Evolutionary conservation across 2,888 invertebrate genomes (phyloP).

Genomic region (Branchellion lobata): DNA sequence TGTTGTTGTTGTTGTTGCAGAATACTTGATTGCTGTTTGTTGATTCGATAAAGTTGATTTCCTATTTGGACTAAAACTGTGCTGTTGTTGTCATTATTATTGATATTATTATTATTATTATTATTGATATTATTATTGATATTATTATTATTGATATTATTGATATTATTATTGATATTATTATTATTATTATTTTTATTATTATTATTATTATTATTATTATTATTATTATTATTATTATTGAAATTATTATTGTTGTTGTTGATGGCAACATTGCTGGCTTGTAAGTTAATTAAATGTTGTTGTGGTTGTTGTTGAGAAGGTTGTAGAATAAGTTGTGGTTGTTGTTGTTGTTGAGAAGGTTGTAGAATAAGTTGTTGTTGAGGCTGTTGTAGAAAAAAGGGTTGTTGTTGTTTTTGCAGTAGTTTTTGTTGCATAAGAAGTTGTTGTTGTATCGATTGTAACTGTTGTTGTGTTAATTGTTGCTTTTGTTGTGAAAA

Average conservation of each 20-base stretch:
- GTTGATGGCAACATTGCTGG: background rate
- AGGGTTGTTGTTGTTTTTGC: background rate
- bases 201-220: too few species aligned
- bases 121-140: background rate
- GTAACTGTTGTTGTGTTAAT: background rate
- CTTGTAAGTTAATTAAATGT: constrained; percentile 2
- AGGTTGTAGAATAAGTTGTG: background rate
- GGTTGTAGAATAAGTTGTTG: constrained; percentile 2
- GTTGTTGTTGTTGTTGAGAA: background rate
- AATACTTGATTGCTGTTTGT: background rate
- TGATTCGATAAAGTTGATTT: constrained; percentile 20
- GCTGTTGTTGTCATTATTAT: background rate
- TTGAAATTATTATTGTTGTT: too few species aligned
- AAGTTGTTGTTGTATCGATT: background rate
- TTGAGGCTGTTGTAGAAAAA: background rate
- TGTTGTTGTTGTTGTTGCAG: background rate
- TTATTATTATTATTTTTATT: too few species aligned
- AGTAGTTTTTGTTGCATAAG: background rate
- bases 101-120: background rate
- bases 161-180: background rate
- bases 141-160: background rate
- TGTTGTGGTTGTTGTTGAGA: constrained; percentile 22
- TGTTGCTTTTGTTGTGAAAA: background rate
- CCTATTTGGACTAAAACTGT: constrained; percentile 23
- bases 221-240: too few species aligned